Evolutionary conservation across 2,113 vertebrate genomes (phyloP).

Genomic region (Paramisgurnus dabryanus): DNA sequence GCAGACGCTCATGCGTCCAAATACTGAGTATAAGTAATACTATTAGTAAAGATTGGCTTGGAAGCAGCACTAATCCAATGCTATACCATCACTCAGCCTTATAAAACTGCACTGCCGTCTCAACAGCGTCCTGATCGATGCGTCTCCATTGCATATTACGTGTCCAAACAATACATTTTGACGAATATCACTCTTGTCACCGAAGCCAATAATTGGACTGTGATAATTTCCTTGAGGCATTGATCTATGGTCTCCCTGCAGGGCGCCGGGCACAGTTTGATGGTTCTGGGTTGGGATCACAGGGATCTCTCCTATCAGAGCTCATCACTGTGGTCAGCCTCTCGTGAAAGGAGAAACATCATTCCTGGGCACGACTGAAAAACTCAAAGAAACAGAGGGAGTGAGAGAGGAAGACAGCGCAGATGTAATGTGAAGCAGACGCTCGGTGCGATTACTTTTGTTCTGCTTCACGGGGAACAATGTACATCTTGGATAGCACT

Average conservation of each 20-base stretch:
- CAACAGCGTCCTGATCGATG: neutral
- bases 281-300: neutral
- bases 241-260: neutral
- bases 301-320: constrained; percentile 41
- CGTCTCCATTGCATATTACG: neutral
- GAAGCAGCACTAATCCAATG: neutral
- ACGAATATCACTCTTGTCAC: neutral
- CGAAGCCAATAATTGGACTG: neutral
- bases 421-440: constrained; percentile 24
- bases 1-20: neutral
- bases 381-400: constrained; percentile 10
- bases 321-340: constrained; percentile 54
- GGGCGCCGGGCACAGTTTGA: neutral
- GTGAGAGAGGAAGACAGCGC: constrained; percentile 1
- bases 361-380: constrained; percentile 47
- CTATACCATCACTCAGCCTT: neutral
- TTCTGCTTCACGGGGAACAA: constrained; percentile 31
- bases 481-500: neutral
- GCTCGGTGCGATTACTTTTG: constrained; percentile 31
- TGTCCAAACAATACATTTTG: neutral
- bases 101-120: neutral
- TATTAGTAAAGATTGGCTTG: neutral
- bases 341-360: constrained; percentile 51
- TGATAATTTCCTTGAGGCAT: neutral
- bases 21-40: neutral